These are phyloP conservation scores for Fratercula arctica DNA, from an alignment of 2,797 vertebrate genomes.

Conservation along the genomic window DNA sequence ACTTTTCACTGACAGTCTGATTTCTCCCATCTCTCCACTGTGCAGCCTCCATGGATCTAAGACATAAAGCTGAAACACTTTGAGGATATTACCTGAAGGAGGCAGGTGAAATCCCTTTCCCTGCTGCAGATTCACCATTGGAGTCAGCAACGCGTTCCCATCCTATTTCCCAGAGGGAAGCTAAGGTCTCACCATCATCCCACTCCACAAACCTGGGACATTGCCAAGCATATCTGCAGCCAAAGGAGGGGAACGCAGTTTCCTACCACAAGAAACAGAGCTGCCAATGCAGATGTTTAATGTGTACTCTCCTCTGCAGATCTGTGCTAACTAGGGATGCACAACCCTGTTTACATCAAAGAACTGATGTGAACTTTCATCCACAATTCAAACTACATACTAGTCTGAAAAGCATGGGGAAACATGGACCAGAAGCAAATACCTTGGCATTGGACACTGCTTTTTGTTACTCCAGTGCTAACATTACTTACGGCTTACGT, in stretches of 20 bases:
- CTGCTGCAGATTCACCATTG: background rate
- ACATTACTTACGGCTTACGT: background rate
- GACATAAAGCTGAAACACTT: background rate
- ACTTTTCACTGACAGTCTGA: background rate
- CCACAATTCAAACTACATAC: background rate
- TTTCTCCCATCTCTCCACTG: background rate
- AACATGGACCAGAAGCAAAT: background rate
- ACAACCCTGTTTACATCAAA: background rate
- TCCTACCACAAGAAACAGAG: constrained; percentile 20
- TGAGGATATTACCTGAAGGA: background rate
- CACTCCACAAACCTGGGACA: background rate
- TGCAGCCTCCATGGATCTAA: background rate
- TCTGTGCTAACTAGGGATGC: background rate
- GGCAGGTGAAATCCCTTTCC: background rate
- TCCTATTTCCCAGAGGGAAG: background rate
- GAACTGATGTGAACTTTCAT: background rate
- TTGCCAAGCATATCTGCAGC: constrained; percentile 2
- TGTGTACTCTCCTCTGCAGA: background rate
- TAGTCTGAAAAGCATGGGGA: background rate
- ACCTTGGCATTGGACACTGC: background rate
- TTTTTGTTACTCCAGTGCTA: background rate
- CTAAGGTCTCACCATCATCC: background rate
- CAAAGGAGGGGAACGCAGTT: background rate
- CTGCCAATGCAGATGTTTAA: constrained; percentile 5
- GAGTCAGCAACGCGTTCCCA: background rate